Evolutionary conservation across 1,140 invertebrate species (phyloP).

Genomic region (Saxidomus purpurata): DNA sequence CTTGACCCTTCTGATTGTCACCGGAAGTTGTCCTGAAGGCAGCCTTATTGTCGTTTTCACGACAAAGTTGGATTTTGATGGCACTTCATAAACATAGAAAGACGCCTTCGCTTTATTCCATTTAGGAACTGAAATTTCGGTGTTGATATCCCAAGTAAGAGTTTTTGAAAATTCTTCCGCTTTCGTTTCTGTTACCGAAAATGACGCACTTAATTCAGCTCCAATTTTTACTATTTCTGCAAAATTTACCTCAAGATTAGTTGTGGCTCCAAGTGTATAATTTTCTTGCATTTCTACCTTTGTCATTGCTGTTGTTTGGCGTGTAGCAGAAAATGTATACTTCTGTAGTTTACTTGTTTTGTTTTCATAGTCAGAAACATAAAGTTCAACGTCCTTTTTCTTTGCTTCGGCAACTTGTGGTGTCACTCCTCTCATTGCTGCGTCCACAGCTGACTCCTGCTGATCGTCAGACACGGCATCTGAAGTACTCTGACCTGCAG

Average conservation of each 20-base stretch:
- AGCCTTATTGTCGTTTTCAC: conserved; percentile 54
- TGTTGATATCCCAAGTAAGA: conserved; percentile 58
- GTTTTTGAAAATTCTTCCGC: conserved; percentile 48
- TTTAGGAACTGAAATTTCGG: conserved; percentile 41
- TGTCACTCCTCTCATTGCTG: not conserved
- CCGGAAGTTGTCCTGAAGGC: conserved; percentile 20
- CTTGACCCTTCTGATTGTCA: conserved; percentile 23
- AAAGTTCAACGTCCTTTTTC: conserved; percentile 37
- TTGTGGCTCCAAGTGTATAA: conserved; percentile 59
- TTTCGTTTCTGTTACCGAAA: conserved; percentile 61
- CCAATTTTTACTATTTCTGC: conserved; percentile 53
- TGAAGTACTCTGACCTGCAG: not conserved
- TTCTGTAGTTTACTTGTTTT: conserved; percentile 27
- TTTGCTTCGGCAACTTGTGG: not conserved
- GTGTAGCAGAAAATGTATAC: conserved; percentile 50
- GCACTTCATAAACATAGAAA: conserved; percentile 47
- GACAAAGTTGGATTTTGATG: conserved; percentile 23
- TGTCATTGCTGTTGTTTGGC: conserved; percentile 43
- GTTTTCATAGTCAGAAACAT: conserved; percentile 63
- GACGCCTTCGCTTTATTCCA: conserved; percentile 52
- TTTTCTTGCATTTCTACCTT: conserved; percentile 65
- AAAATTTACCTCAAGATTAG: conserved; percentile 56
- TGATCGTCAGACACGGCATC: not conserved
- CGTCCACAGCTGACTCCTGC: not conserved
- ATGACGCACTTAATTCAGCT: conserved; percentile 1